Evolutionary conservation across 2,113 vertebrate species (phyloP).

Genomic region (Ptyas mucosa): DNA sequence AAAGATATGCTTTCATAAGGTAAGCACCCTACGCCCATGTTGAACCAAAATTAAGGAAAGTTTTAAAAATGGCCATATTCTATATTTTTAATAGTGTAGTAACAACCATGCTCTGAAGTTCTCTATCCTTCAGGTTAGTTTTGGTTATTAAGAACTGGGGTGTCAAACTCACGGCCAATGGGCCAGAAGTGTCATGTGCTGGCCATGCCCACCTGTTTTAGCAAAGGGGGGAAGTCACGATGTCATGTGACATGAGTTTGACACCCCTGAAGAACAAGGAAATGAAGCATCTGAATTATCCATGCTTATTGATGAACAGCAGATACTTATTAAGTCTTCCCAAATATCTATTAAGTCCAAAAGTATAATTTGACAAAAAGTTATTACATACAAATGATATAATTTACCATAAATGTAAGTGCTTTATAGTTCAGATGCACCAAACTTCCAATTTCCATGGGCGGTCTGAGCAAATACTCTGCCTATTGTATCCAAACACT

Average conservation of each 20-base stretch:
- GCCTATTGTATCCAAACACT: background rate
- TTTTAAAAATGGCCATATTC: background rate
- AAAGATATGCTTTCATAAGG: background rate
- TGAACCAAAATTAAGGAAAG: background rate
- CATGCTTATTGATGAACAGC: background rate
- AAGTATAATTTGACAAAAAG: background rate
- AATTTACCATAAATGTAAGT: background rate
- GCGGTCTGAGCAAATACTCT: background rate
- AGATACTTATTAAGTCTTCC: background rate
- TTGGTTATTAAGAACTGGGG: background rate
- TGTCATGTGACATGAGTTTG: too few species aligned
- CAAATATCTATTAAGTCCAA: background rate
- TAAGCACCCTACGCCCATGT: background rate
- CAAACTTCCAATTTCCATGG: background rate
- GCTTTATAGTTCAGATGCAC: background rate
- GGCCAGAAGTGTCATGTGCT: too few species aligned
- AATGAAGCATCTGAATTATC: background rate
- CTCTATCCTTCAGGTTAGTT: background rate
- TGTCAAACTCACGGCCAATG: too few species aligned
- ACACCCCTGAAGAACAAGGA: background rate
- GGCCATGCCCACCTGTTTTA: too few species aligned
- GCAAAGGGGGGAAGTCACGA: too few species aligned
- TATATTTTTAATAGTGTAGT: background rate
- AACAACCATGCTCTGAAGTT: background rate
- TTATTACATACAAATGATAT: background rate